These are phyloP conservation scores for Coracias cyanogaster DNA, from an alignment of 2,797 vertebrate genomes.

Conservation along the genomic window DNA sequence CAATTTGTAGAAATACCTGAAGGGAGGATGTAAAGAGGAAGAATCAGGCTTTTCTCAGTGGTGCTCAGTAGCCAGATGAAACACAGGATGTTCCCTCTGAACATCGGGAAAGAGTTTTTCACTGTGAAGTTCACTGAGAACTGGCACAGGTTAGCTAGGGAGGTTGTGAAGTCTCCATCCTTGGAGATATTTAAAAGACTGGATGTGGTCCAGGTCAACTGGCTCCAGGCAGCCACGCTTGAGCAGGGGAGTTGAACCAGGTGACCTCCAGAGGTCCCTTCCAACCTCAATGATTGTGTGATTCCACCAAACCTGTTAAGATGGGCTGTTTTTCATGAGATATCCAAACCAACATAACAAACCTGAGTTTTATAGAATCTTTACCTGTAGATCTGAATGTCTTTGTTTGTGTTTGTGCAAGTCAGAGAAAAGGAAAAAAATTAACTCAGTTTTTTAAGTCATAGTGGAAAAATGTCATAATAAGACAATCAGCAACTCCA, in stretches of 20 bases:
- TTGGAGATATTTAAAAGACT: background rate
- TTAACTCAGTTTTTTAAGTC: background rate
- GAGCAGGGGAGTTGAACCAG: background rate
- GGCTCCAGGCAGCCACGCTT: background rate
- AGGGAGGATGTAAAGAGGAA: rapidly evolving
- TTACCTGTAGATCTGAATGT: background rate
- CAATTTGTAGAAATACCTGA: background rate
- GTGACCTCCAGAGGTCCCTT: background rate
- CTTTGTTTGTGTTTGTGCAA: rapidly evolving
- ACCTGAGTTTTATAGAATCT: background rate
- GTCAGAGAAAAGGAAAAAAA: background rate
- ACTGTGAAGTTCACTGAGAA: background rate
- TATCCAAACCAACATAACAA: background rate
- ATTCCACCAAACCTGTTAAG: background rate
- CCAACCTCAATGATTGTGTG: background rate
- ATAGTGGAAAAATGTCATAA: background rate
- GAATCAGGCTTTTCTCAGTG: background rate
- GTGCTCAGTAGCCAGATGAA: background rate
- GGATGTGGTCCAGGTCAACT: background rate
- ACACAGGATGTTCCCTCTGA: background rate
- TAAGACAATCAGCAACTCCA: background rate
- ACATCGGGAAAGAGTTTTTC: background rate
- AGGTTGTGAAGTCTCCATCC: background rate
- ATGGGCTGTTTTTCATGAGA: background rate
- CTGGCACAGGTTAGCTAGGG: background rate